Evolutionary conservation across 2,888 invertebrate genomes (phyloP).

Genomic region (Parthenolecanium corni): DNA sequence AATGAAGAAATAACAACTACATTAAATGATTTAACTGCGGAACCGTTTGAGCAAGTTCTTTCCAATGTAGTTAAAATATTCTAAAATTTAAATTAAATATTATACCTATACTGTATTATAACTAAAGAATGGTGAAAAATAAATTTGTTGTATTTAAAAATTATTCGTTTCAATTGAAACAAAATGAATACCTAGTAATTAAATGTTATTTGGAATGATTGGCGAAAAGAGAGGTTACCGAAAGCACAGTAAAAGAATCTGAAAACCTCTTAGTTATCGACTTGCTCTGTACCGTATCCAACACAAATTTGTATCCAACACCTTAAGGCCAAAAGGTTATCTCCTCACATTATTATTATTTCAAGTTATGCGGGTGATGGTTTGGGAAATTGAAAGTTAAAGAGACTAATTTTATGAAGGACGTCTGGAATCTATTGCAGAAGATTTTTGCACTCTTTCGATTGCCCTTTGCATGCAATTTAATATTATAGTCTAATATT

Average conservation of each 20-base stretch:
- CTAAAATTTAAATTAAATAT: background rate
- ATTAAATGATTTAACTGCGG: constrained; percentile 34
- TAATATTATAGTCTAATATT: no score
- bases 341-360: background rate
- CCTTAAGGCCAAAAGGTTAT: background rate
- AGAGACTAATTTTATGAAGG: background rate
- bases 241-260: no score
- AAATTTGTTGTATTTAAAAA: background rate
- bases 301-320: no score
- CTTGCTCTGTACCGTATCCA: background rate
- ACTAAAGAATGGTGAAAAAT: background rate
- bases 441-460: no score
- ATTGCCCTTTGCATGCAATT: no score
- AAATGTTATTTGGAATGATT: no score
- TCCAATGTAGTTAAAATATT: background rate
- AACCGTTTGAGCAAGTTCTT: constrained; percentile 34
- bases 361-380: background rate
- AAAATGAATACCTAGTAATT: no score
- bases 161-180: constrained; percentile 8
- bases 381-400: background rate
- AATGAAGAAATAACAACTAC: constrained; percentile 34
- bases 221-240: no score
- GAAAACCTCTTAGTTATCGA: background rate
- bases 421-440: no score
- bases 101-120: no score